Conservation (phyloP, 2,888 invertebrate genomes). For the Drosophila neonasuta region DNA sequence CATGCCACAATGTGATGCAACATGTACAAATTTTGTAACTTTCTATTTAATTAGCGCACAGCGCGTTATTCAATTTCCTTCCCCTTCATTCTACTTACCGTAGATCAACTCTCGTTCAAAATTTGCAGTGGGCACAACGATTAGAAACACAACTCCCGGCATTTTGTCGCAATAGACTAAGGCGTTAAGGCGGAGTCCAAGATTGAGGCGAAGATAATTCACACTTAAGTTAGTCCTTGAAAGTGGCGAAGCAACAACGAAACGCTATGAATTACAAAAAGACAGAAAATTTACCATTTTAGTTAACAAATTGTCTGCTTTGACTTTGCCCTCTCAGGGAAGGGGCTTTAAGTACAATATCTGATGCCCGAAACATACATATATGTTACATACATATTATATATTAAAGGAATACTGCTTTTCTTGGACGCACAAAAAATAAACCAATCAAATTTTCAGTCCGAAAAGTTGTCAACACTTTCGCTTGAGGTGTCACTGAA, state of each 20-base stretch:
- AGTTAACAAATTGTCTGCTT: conserved; percentile 52
- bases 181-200: background rate
- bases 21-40: conserved; percentile 62
- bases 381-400: background rate
- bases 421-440: background rate
- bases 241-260: background rate
- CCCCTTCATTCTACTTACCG: conserved; percentile 72
- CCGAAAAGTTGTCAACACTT: conserved; percentile 29
- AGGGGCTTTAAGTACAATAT: background rate
- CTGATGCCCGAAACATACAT: background rate
- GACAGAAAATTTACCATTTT: conserved; percentile 56
- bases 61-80: conserved; percentile 63
- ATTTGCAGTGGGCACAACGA: conserved; percentile 87
- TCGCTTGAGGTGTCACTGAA: background rate
- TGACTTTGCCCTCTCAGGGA: background rate
- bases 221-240: conserved; percentile 3
- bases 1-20: conserved; percentile 47
- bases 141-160: conserved; percentile 87
- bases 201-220: background rate
- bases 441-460: conserved; percentile 9
- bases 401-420: background rate
- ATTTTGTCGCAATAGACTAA: conserved; percentile 73
- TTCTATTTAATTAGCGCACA: conserved; percentile 70
- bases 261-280: conserved; percentile 37
- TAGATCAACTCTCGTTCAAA: conserved; percentile 84